A percentile compares a stretch with the other conserved stretches of the same genome.
Evolutionary conservation across 2,888 invertebrate species (phyloP).

Genomic region (Machimus atricapillus): DNA sequence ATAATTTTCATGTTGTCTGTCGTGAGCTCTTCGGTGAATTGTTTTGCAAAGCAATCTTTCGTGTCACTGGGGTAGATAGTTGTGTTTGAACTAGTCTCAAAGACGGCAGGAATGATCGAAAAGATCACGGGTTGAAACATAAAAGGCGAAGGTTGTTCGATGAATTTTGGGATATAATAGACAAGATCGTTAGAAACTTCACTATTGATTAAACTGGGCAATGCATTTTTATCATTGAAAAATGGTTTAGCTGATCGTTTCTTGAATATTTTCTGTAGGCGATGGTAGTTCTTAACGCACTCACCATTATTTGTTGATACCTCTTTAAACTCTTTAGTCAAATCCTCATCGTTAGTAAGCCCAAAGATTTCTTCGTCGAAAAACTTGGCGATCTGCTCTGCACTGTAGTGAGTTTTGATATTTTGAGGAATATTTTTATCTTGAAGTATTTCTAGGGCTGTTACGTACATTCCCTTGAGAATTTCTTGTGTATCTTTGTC

Average conservation of each 20-base stretch:
- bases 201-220: neutral
- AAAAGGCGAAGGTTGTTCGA: neutral
- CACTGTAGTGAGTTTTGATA: neutral
- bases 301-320: neutral
- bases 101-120: neutral
- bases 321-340: neutral
- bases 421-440: neutral
- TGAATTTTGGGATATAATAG: neutral
- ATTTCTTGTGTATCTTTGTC: neutral
- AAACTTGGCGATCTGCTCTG: neutral
- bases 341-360: neutral
- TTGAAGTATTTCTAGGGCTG: neutral
- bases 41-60: neutral
- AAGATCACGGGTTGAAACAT: neutral
- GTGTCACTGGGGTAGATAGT: neutral
- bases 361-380: neutral
- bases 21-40: neutral
- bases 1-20: neutral
- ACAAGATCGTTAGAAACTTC: neutral
- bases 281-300: neutral
- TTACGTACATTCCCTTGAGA: neutral
- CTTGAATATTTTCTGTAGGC: neutral
- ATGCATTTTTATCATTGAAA: neutral
- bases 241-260: neutral
- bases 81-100: neutral